Evolutionary conservation across 2,797 vertebrate species (phyloP).

Genomic region (Lepidocolaptes lacrymiger): DNA sequence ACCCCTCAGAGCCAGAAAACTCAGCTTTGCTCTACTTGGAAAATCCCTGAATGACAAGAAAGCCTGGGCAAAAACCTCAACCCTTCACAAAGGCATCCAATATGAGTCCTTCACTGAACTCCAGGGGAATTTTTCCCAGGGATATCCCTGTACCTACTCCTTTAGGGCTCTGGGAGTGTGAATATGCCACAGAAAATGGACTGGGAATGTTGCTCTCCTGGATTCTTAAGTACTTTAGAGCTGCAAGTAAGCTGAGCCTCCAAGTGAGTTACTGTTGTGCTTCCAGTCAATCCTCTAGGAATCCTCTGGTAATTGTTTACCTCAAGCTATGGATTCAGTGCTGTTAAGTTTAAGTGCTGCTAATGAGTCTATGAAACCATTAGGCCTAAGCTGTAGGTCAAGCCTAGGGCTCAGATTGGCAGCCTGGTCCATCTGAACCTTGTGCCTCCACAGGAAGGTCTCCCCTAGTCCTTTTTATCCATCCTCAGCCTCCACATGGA

Average conservation of each 20-base stretch:
- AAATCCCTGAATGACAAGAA: too few relatives aligned
- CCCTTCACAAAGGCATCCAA: background rate
- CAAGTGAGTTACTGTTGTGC: background rate
- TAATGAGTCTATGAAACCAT: background rate
- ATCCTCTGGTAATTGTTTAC: background rate
- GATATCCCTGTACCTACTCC: background rate
- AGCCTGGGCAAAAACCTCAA: background rate
- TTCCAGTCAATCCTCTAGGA: background rate
- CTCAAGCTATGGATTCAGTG: background rate
- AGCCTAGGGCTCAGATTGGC: background rate
- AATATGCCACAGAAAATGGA: background rate
- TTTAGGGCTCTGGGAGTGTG: background rate
- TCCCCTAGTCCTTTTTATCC: background rate
- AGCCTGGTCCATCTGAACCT: background rate
- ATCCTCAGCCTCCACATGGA: fast-evolving
- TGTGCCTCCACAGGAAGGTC: background rate
- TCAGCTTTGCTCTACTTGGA: background rate
- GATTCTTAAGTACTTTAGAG: background rate
- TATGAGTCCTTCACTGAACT: background rate
- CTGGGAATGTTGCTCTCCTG: background rate
- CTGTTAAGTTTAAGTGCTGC: background rate
- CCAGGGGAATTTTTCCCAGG: background rate
- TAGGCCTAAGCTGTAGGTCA: background rate
- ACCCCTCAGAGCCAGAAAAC: background rate
- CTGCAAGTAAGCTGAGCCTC: background rate